phyloP scores from a whole-genome alignment of 2,797 vertebrate genomes.

The Malacoraja senta region DNA sequence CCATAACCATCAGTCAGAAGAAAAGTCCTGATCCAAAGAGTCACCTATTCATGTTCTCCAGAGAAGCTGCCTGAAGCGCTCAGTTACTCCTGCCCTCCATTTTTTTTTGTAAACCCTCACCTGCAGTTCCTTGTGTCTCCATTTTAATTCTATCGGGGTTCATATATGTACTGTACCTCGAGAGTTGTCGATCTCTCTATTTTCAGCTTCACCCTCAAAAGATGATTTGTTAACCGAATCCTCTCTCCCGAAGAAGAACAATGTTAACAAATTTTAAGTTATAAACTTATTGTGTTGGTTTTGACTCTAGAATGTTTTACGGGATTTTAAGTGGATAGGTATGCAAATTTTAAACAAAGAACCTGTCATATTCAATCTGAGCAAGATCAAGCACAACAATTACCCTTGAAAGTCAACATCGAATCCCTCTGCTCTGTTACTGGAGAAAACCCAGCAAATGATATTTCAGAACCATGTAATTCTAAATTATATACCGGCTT shows the following conservation, averaged over 20 bases:
- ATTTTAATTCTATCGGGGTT: background rate
- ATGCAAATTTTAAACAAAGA: background rate
- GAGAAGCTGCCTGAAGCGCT: too few relatives aligned
- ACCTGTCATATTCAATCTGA: background rate
- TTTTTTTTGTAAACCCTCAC: too few relatives aligned
- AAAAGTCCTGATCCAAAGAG: too few relatives aligned
- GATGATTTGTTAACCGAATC: background rate
- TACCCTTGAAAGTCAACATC: background rate
- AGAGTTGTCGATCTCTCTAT: background rate
- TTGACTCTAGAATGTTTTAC: background rate
- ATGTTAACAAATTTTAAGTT: background rate
- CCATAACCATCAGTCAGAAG: too few relatives aligned
- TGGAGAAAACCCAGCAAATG: background rate
- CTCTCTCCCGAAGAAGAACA: background rate
- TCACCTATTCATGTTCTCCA: too few relatives aligned
- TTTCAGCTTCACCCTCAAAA: background rate
- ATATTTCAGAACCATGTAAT: background rate
- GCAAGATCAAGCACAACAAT: background rate
- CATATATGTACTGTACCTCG: background rate
- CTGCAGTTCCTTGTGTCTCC: too few relatives aligned
- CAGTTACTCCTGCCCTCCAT: too few relatives aligned
- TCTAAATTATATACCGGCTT: background rate
- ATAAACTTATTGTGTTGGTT: background rate
- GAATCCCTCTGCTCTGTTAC: background rate
- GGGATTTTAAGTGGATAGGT: background rate